Evolutionary conservation across 2,888 invertebrate species (phyloP).

Genomic region (Drosophila atripex): DNA sequence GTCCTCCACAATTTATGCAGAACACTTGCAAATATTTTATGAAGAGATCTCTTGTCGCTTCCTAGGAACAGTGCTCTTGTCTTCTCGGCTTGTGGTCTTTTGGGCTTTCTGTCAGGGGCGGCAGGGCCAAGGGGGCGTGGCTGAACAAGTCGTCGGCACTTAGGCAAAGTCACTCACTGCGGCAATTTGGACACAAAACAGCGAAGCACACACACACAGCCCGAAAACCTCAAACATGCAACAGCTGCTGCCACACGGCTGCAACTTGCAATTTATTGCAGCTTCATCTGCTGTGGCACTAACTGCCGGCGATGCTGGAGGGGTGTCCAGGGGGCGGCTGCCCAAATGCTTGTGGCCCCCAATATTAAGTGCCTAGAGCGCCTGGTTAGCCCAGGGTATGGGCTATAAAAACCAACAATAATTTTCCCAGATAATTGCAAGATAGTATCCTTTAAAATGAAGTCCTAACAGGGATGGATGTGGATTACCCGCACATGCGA

Average conservation of each 20-base stretch:
- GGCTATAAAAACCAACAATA: constrained; percentile 10
- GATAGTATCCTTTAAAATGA: neutral
- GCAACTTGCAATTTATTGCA: constrained; percentile 76
- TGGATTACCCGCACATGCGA: neutral
- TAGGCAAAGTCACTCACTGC: constrained; percentile 49
- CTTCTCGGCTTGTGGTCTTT: constrained; percentile 5
- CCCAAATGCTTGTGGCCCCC: constrained; percentile 14
- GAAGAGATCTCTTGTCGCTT: constrained; percentile 50
- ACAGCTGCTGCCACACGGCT: constrained; percentile 60
- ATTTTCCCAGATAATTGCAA: neutral
- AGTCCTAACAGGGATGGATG: neutral
- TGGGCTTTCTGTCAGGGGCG: constrained; percentile 23
- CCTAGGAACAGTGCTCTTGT: constrained; percentile 33
- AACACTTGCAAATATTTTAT: constrained; percentile 71
- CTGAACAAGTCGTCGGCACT: constrained; percentile 26
- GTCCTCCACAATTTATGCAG: constrained; percentile 62
- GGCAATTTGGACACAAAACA: constrained; percentile 53
- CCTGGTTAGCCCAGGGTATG: constrained; percentile 3
- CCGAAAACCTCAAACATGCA: constrained; percentile 56
- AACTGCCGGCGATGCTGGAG: constrained; percentile 50
- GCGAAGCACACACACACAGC: constrained; percentile 31
- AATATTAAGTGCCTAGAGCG: constrained; percentile 8
- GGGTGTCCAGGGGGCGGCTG: neutral
- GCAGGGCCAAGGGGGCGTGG: constrained; percentile 15
- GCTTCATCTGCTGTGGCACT: constrained; percentile 52